These are phyloP conservation scores for Galeruca laticollis DNA, from an alignment of 2,888 invertebrate genomes.

Conservation along the genomic window DNA sequence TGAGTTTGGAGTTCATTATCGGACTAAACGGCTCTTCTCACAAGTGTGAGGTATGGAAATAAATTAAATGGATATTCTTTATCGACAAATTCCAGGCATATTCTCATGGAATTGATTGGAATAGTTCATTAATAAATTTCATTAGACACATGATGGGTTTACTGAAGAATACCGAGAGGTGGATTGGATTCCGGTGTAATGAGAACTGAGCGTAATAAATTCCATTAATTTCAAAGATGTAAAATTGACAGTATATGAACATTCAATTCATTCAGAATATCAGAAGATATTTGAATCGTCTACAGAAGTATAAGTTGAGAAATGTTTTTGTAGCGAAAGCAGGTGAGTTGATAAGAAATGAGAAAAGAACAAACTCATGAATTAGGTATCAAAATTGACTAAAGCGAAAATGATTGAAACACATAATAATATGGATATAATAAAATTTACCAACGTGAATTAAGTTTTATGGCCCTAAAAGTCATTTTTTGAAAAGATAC, in stretches of 20 bases:
- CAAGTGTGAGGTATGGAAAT: constrained; percentile 51
- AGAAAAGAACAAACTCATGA: too few relatives aligned
- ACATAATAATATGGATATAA: too few relatives aligned
- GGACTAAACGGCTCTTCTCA: constrained; percentile 55
- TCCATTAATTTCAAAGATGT: background rate
- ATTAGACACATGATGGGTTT: constrained; percentile 13
- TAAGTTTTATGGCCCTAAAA: too few relatives aligned
- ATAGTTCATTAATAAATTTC: constrained; percentile 44
- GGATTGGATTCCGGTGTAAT: background rate
- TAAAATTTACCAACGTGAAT: too few relatives aligned
- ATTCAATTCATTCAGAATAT: background rate
- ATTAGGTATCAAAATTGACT: too few relatives aligned
- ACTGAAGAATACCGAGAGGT: constrained; percentile 1
- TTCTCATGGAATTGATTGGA: constrained; percentile 43
- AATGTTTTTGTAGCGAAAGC: too few relatives aligned
- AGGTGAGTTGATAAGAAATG: too few relatives aligned
- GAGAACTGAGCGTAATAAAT: constrained; percentile 4
- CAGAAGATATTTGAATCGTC: too few relatives aligned
- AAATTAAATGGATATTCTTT: constrained; percentile 49
- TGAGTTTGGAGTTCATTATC: constrained; percentile 53
- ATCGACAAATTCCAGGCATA: constrained; percentile 46
- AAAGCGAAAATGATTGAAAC: too few relatives aligned
- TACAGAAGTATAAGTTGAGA: too few relatives aligned
- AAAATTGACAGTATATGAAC: background rate
- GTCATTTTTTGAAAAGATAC: too few relatives aligned